A percentile compares a stretch with the other conserved stretches of the same genome.
phyloP scores from a whole-genome alignment of 2,888 invertebrate genomes.

The Nudaria mundana region DNA sequence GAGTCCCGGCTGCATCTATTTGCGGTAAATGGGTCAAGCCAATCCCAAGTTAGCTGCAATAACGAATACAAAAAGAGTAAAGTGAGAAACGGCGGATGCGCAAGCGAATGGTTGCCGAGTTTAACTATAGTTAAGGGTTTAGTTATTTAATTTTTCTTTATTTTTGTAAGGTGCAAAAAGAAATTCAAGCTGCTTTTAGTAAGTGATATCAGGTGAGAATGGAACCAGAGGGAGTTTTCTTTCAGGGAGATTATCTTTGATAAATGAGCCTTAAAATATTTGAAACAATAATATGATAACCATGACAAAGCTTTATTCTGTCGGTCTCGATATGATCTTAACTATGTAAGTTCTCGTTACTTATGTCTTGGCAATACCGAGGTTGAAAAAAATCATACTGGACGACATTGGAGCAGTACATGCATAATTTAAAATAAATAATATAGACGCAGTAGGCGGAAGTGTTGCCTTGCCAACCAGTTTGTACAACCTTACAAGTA shows the following conservation, averaged over 20 bases:
- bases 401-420: conserved; percentile 60
- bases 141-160: not conserved
- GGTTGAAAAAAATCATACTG: conserved; percentile 65
- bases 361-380: conserved; percentile 37
- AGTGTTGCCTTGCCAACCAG: conserved; percentile 56
- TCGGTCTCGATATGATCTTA: too few relatives aligned
- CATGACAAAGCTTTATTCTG: too few relatives aligned
- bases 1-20: conserved; percentile 71
- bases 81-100: conserved; percentile 46
- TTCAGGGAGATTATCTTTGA: too few relatives aligned
- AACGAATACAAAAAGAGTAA: conserved; percentile 81
- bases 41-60: conserved; percentile 77
- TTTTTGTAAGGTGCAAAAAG: too few relatives aligned
- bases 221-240: too few relatives aligned
- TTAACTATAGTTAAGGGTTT: conserved; percentile 21
- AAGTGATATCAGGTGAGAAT: too few relatives aligned
- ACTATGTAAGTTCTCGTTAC: too few relatives aligned
- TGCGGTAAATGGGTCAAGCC: conserved; percentile 76
- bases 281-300: too few relatives aligned
- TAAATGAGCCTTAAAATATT: too few relatives aligned
- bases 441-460: conserved; percentile 49
- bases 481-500: conserved; percentile 69
- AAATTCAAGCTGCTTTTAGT: too few relatives aligned
- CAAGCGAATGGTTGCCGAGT: conserved; percentile 16
- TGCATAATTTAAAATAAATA: conserved; percentile 40